Base-by-base conservation (phyloP, 2,113 vertebrate species). In the Daphoenositta chrysoptera region DNA sequence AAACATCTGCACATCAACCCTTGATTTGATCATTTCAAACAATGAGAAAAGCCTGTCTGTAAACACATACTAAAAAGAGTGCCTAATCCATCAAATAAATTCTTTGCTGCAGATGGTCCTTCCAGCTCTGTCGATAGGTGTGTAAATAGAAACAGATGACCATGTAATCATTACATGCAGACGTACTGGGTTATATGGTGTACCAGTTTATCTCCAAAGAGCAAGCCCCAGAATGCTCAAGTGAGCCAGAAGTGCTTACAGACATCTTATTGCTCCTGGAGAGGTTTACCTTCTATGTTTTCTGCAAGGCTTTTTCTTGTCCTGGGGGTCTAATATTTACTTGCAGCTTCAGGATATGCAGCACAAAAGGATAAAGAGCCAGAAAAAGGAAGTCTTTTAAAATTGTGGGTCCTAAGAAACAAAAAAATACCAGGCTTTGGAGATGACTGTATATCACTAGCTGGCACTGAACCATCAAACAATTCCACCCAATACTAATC, bases 131-230 rank as follows among this genome's bases (percentile, higher is more conserved):
- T 56, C 68, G 88, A 33, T 47, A 72, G 81, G 37, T 60, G 60
- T 64, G 68, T 60, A 93, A 91, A 94, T 64, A 89, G 58, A 92
- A 94, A 72, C 56, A 89, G 89, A 77, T 81, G 60, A 92, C 80
- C 76, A 53, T 24, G 58, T 47, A 93, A 83, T 37, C 28, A 86
- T 23, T 73, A 69, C 42, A 83, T 28, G 13, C 47, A 88, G 82
- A 83, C 42, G 28, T 69, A 60, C 27, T 76, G 66, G 48, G 47
- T 66, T 66, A 58, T 63, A 58, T 88, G 63, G 11, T 58, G 39
- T 63, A 66, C 42, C n/a, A n/a, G 50, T 80, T 92, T 77, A 77
- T 79, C 63, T 83, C 64, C 70, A 83, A 39, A 47, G 21, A 86
- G 58, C 1, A 2, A 83, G 31, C 17, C 53, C 31, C 44, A 86